phyloP scores from a whole-genome alignment of 2,888 invertebrate genomes.

The Acleris holmiana region DNA sequence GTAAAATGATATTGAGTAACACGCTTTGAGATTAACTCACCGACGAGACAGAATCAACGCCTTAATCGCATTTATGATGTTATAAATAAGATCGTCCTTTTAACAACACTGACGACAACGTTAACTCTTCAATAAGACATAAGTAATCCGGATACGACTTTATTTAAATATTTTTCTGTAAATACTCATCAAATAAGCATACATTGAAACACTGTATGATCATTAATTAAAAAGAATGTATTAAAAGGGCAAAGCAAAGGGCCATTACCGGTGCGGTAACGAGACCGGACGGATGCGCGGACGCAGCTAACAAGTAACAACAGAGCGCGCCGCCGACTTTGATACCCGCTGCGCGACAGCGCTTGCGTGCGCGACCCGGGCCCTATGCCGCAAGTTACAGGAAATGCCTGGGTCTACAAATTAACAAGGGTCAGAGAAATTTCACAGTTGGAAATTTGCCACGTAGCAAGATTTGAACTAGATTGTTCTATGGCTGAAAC shows the following conservation, averaged over 20 bases:
- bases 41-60: too few relatives aligned
- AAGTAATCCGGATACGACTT: too few relatives aligned
- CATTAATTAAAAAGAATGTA: slow-evolving; percentile 31
- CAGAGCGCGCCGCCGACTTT: slow-evolving; percentile 58
- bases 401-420: slow-evolving; percentile 43
- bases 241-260: slow-evolving; percentile 19
- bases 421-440: neutral
- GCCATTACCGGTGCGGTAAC: slow-evolving; percentile 35
- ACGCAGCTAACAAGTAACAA: slow-evolving; percentile 38
- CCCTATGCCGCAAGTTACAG: slow-evolving; percentile 53
- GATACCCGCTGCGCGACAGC: slow-evolving; percentile 75
- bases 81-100: too few relatives aligned
- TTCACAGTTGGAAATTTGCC: neutral
- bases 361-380: slow-evolving; percentile 63
- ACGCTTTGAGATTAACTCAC: too few relatives aligned
- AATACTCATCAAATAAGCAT: slow-evolving; percentile 8
- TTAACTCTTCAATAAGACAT: too few relatives aligned
- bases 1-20: too few relatives aligned
- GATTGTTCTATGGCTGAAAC: neutral
- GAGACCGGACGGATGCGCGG: slow-evolving; percentile 39
- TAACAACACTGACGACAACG: too few relatives aligned
- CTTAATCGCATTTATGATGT: too few relatives aligned
- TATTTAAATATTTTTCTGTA: too few relatives aligned
- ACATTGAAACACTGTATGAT: slow-evolving; percentile 6
- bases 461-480: neutral